Percentiles rank a stretch among this genome's conserved stretches.
Conservation (phyloP, 2,797 vertebrate species). For the Spheniscus humboldti region DNA sequence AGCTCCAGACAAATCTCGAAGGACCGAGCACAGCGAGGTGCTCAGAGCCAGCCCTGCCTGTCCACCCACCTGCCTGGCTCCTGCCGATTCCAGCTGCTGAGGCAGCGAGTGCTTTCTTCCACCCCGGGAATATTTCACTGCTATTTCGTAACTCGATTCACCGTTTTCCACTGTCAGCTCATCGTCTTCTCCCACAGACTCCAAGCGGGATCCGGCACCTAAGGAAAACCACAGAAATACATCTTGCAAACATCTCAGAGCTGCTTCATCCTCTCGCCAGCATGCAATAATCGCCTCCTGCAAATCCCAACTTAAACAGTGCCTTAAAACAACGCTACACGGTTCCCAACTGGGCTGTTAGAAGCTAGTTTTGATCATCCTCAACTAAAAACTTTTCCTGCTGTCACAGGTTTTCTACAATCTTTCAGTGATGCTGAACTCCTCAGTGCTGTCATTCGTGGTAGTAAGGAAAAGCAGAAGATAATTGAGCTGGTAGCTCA, state of each 20-base stretch:
- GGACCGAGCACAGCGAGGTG: rapidly evolving
- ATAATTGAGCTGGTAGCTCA: neutral
- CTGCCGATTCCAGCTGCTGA: slow-evolving; percentile 85
- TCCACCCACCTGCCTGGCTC: slow-evolving; percentile 83
- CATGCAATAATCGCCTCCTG: neutral
- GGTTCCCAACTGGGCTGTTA: neutral
- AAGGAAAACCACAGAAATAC: neutral
- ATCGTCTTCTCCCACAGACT: slow-evolving; percentile 93
- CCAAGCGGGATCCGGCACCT: slow-evolving; percentile 86
- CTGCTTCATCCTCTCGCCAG: neutral
- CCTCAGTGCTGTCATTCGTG: rapidly evolving
- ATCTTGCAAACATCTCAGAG: neutral
- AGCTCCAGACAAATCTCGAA: neutral
- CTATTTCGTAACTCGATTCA: slow-evolving; percentile 71
- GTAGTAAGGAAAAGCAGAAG: slow-evolving; percentile 4
- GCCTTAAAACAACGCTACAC: neutral
- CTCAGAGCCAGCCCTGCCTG: neutral
- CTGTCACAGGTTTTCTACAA: neutral
- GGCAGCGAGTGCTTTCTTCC: slow-evolving; percentile 92
- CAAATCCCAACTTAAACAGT: neutral
- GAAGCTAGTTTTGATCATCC: neutral
- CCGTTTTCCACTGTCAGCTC: slow-evolving; percentile 88
- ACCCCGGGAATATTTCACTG: slow-evolving; percentile 79
- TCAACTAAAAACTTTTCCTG: neutral
- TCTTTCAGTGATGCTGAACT: neutral